Base-by-base conservation (phyloP, 2,113 vertebrate species). In the Phoxinus phoxinus region DNA sequence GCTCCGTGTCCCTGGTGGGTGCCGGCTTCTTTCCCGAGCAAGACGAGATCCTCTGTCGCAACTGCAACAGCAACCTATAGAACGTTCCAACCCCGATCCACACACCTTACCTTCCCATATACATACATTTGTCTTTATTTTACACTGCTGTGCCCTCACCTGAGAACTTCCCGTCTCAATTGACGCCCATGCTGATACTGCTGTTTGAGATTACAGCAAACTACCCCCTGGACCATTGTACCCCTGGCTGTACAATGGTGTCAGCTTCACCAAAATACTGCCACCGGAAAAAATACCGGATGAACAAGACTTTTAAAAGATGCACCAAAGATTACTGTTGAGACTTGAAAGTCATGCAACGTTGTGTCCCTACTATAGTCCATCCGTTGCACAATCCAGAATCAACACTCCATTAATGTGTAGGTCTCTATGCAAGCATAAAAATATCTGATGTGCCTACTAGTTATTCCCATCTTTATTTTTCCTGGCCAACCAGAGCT, bases 21-120 rank as follows among this genome's bases (percentile, higher is more conserved):
- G 96, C 97, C 19, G 98, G 98, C 84, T 99, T 99, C 87, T 97
- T 98, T 92, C 98, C 98, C 0, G 93, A 97, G 0, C 95, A 94
- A 0, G 94, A 97, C 0, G 92, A 96, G 93, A 96, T 99, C 92
- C 93, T 99, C 85, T 99, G 98, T 91, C 97, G 97, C 0, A 96
- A 96, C 87, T 99, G 98, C 93, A 96, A 97, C 95, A 95, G 88
- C 84, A 95, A 93, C 90, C 95, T 97, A 94, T 99, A 97, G 96
- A 92, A 77, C 58, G 23, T n/a, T n/a, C n/a, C 75, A 63, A 30
- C 8, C 11, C 44, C 9, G 32, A 72, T 19, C 76, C 37, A 23
- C 78, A 71, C 61, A 65, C 12, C 13, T 15, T 10, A 44, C 25
- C 58, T 90, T 87, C 86, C 85, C 90, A 72, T 61, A 88, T 87